Evolutionary conservation across 2,797 vertebrate species (phyloP).

Genomic region (Taeniopygia guttata): DNA sequence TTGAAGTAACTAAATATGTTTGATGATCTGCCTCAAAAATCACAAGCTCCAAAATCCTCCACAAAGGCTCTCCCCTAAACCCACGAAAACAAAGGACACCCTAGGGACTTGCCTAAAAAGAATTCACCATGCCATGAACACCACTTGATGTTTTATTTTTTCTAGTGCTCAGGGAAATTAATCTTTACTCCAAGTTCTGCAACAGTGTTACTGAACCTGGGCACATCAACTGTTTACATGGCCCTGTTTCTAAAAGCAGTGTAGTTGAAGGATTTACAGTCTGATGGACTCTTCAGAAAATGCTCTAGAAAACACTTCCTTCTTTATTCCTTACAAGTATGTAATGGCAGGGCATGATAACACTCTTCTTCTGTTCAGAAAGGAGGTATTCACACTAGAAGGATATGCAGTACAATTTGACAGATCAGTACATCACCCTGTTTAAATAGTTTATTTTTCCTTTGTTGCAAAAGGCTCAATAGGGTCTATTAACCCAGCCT

Average conservation of each 20-base stretch:
- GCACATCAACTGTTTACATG: not conserved
- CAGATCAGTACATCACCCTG: not conserved
- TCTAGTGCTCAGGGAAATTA: not conserved
- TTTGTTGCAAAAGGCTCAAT: not conserved
- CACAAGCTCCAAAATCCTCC: not conserved
- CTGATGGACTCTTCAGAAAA: not conserved
- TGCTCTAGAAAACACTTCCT: not conserved
- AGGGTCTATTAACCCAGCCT: not conserved
- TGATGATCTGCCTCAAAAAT: not conserved
- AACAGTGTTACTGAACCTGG: not conserved
- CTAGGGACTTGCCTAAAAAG: not conserved
- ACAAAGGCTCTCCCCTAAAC: not conserved
- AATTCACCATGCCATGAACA: not conserved
- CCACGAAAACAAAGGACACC: not conserved
- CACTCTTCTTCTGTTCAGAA: not conserved
- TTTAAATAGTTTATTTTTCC: not conserved
- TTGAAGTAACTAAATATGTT: not conserved
- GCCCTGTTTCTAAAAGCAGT: not conserved
- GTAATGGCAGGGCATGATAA: not conserved
- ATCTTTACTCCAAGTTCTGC: not conserved
- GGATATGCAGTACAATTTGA: not conserved
- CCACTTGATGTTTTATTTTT: not conserved
- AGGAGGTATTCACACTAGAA: not conserved
- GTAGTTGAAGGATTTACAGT: not conserved
- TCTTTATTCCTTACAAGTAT: not conserved